phyloP scores from a whole-genome alignment of 2,797 vertebrate genomes.

The Liasis olivaceus region DNA sequence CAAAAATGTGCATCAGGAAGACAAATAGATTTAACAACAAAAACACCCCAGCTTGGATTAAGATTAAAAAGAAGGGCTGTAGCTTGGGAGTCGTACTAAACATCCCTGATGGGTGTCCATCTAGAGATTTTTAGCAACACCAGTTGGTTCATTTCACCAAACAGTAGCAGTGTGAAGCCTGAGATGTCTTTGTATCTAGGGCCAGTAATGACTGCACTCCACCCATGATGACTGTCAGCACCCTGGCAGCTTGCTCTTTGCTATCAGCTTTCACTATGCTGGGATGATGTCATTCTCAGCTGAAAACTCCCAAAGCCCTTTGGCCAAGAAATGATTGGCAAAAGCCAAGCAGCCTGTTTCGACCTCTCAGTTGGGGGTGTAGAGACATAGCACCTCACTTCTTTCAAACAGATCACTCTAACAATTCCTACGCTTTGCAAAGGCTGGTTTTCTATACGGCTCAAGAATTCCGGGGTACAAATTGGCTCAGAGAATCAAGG shows the following conservation, averaged over 20 bases:
- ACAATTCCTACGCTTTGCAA: not conserved
- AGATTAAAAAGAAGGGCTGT: not conserved
- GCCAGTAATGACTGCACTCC: not conserved
- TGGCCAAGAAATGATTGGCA: not conserved
- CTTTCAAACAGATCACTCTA: not conserved
- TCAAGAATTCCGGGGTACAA: not conserved
- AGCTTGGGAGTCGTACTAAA: not conserved
- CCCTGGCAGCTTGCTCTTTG: not conserved
- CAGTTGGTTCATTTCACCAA: not conserved
- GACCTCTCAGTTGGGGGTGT: not conserved
- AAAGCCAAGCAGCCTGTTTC: not conserved
- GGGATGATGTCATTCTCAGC: not conserved
- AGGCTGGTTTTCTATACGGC: not conserved
- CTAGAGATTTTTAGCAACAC: not conserved
- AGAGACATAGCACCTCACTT: not conserved
- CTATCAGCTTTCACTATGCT: not conserved
- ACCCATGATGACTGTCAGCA: not conserved
- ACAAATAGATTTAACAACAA: not conserved
- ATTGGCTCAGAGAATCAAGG: not conserved
- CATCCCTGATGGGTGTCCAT: not conserved
- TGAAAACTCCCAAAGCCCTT: not conserved
- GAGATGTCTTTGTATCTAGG: not conserved
- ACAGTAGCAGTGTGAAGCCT: constrained; percentile 1
- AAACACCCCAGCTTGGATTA: not conserved
- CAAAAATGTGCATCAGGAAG: not conserved